Evolutionary conservation across 2,797 vertebrate genomes (phyloP).

Genomic region (Gadopsis bispinosus): DNA sequence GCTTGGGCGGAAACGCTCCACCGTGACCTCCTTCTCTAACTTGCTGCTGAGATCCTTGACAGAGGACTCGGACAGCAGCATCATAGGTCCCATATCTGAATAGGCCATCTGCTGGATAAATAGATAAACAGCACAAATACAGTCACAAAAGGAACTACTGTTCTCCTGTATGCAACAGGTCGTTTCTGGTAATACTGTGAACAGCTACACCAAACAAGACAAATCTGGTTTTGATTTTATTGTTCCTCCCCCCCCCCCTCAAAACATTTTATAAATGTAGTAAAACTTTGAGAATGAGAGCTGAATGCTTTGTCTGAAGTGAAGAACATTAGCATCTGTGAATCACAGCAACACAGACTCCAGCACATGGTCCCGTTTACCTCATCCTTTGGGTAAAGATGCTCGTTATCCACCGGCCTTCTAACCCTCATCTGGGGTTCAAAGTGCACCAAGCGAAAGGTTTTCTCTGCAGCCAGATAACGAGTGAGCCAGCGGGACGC

Average conservation of each 20-base stretch:
- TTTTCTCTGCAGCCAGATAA: conserved; percentile 84
- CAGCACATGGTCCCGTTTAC: conserved; percentile 66
- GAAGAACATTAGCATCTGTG: background rate
- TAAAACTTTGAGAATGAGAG: background rate
- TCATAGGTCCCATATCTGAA: conserved; percentile 87
- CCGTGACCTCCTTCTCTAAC: conserved; percentile 86
- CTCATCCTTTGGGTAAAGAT: conserved; percentile 78
- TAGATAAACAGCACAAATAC: background rate
- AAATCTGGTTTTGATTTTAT: background rate
- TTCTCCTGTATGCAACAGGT: background rate
- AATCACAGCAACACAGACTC: background rate
- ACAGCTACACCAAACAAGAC: background rate
- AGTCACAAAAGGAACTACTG: background rate
- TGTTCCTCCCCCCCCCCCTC: background rate
- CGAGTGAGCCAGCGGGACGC: conserved; percentile 89
- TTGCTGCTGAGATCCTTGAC: conserved; percentile 88
- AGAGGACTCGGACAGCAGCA: conserved; percentile 92
- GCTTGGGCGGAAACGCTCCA: conserved; percentile 91
- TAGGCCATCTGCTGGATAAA: conserved; percentile 86
- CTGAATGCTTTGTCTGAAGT: too few relatives aligned
- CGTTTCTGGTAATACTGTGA: background rate
- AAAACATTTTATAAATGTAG: background rate
- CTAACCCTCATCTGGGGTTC: conserved; percentile 88
- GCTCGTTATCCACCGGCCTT: conserved; percentile 58
- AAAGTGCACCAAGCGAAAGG: conserved; percentile 90